Percentiles rank a stretch among this genome's conserved stretches.
Conservation (phyloP, 2,797 vertebrate genomes). For the Myiotriccus ornatus region DNA sequence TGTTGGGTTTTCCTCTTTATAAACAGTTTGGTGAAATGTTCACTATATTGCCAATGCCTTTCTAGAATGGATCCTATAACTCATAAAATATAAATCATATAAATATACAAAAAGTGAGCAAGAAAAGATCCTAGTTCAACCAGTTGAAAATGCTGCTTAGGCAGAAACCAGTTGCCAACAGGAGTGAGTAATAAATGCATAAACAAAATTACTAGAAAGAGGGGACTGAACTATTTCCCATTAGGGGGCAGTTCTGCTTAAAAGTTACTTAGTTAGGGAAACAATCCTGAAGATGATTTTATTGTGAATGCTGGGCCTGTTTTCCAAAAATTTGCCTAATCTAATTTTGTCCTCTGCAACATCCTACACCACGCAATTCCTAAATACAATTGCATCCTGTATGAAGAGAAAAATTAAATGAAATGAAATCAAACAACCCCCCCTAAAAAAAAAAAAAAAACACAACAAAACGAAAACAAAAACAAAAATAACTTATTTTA, state of each 20-base stretch:
- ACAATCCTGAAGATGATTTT: background rate
- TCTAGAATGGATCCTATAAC: background rate
- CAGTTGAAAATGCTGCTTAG: background rate
- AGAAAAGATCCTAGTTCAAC: background rate
- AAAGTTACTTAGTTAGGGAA: background rate
- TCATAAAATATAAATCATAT: background rate
- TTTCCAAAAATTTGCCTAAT: background rate
- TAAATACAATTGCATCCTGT: fast-evolving
- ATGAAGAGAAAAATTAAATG: background rate
- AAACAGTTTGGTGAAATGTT: background rate
- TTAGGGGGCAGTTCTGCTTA: background rate
- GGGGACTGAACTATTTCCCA: background rate
- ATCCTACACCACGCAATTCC: background rate
- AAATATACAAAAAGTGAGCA: background rate
- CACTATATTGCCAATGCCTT: background rate
- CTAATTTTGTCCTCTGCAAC: background rate
- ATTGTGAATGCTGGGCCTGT: background rate
- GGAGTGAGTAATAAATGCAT: background rate
- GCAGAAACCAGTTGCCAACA: background rate
- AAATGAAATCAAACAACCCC: too few relatives aligned
- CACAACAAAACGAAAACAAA: background rate
- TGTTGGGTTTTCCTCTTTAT: fast-evolving
- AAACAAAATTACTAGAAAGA: background rate
- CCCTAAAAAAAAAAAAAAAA: fast-evolving
- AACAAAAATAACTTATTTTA: too few relatives aligned